Evolutionary conservation across 2,797 vertebrate species (phyloP), one percentile per base, ranked within the genome.

Genomic region (Cirrhinus molitorella): DNA sequence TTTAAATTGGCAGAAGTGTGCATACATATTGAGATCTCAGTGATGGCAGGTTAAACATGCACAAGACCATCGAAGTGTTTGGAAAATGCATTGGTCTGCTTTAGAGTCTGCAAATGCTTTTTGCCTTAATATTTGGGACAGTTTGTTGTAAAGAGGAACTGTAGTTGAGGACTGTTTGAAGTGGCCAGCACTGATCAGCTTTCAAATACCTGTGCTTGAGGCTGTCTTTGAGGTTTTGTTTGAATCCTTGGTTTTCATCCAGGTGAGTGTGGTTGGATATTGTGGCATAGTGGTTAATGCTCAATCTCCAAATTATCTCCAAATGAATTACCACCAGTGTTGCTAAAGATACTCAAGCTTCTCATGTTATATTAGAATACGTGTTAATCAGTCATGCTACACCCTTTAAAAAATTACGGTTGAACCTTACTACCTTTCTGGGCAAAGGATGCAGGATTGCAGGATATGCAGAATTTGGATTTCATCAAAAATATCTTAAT

Each of bases 1-100:
- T 89, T 86, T 85, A 86, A 87, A 87, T 87, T 74, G 85, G 83
- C 80, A 86, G 66, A 72, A 71, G 72, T 80, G 80, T 82, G 53
- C 34, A 65, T 73, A 80, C 59, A 66, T 79, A 85, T 85, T 80
- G 76, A 86, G 80, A 85, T 78, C 57, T 70, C 49, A 13, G 59
- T 16, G 49, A 79, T 57, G 76, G 8, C 25, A 78, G 68, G 79
- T 71, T 81, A 84, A 84, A 86, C 79, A 57, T 28, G 40, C 40
- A 43, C 8, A 7, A 8, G 37, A 40, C 37, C 5, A 6, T 37
- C 5, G 40, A 2, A 43, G 40, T 43, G 34, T 63, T 83, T 68
- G 16, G 8, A 66, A 57, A 67, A 43, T 66, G 55, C 71, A 21
- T 21, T 70, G 28, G 1, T 4, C 25, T 37, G 53, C n/a, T 63